Percentiles rank a stretch among this genome's conserved stretches.
These are phyloP conservation scores for Spea bombifrons DNA, from an alignment of 2,113 vertebrate genomes.

Conservation along the genomic window DNA sequence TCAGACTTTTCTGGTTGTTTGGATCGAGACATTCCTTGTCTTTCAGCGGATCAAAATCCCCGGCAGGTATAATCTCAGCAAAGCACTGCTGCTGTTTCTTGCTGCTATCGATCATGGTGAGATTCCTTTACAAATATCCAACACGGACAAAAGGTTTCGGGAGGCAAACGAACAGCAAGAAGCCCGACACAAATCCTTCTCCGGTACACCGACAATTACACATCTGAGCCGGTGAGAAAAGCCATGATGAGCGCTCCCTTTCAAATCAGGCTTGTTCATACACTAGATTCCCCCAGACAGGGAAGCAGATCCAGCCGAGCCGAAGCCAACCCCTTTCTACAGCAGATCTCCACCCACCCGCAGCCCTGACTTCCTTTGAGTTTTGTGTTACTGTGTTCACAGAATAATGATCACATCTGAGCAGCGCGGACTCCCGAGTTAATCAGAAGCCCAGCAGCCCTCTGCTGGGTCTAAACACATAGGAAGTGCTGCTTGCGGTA, in stretches of 20 bases:
- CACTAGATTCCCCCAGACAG: conserved; percentile 30
- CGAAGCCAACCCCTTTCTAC: conserved; percentile 60
- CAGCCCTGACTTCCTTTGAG: conserved; percentile 53
- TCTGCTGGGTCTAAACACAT: no score
- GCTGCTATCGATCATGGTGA: conserved; percentile 77
- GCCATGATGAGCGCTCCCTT: conserved; percentile 49
- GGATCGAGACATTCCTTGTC: conserved; percentile 74
- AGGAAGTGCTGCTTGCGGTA: background rate
- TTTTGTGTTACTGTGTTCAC: background rate
- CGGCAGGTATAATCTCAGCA: conserved; percentile 66
- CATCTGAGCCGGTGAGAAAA: conserved; percentile 45
- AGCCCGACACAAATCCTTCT: background rate
- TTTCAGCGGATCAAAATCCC: conserved; percentile 64
- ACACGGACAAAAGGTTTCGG: background rate
- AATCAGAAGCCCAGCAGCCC: conserved; percentile 71
- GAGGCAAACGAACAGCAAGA: background rate
- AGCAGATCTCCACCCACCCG: conserved; percentile 54
- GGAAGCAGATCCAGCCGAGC: conserved; percentile 50
- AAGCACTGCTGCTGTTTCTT: conserved; percentile 74
- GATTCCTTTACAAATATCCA: conserved; percentile 58
- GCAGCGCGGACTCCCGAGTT: conserved; percentile 70
- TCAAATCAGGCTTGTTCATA: conserved; percentile 48
- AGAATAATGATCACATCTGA: conserved; percentile 64
- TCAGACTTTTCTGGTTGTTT: conserved; percentile 73
- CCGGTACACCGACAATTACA: conserved; percentile 12